Base-by-base conservation (phyloP, 2,797 vertebrate species). In the Neosilurus mollespiculum region DNA sequence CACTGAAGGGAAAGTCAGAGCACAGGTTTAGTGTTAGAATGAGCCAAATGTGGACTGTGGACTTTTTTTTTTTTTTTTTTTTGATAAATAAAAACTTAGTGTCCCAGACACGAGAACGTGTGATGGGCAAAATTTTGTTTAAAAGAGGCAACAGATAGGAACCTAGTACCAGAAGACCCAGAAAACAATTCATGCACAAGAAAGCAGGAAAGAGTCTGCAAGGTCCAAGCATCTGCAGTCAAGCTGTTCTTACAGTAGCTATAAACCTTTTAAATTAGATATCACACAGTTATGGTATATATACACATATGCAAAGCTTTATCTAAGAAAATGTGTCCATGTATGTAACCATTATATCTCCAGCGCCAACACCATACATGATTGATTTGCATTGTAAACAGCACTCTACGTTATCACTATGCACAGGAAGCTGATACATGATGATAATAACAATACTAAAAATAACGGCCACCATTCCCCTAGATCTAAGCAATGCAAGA, bases 1-100 rank as follows among this genome's bases (percentile, higher is more conserved):
- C 96, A 98, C 98, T 99, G 91, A 26, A 43, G 85, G 81, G 8
- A 81, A 76, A 5, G n/a, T 65, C 43, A 53, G 24, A 79, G 61
- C 24, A 76, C 16, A 67, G 12, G 49, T 37, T 59, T 49, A 82
- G 24, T 12, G 5, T 82, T 80, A 66, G 20, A 49, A 43, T 64
- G 26, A 69, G 61, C 11, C 49, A 73, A 43, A 37, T 43, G 8
- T 43, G 43, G 43, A 43, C 58, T 5, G 24, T n/a, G 18, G 14
- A 54, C 58, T 18, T 14, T 6, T 9, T 10, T 61, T 30, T 37
- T 30, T 37, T 30, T 43, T 43, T 24, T 0, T 62, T 37, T 49
- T 49, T 15, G 16, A 66, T 54, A 5, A 11, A 79, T 65, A 22
- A 0, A 56, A 43, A 49, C 0, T 14, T 11, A 9, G 58, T 56